A percentile compares a stretch with the other conserved stretches of the same genome.
Evolutionary conservation across 1,140 invertebrate genomes (phyloP).

Genomic region (Apolygus lucorum): DNA sequence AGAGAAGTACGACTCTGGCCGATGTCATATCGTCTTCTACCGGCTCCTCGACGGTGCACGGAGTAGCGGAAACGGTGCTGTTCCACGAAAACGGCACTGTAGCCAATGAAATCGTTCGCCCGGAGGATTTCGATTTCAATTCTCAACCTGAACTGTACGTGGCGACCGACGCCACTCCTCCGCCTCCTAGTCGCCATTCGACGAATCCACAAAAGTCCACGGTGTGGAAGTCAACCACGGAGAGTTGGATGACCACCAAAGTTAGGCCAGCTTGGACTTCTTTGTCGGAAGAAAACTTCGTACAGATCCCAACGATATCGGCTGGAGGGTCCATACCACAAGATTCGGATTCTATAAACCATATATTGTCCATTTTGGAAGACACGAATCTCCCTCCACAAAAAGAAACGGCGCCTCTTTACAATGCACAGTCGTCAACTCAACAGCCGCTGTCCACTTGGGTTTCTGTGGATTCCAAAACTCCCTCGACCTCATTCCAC

Average conservation of each 20-base stretch:
- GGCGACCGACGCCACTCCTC: slow-evolving; percentile 12
- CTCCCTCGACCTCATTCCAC: slow-evolving; percentile 31
- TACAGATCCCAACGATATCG: slow-evolving; percentile 46
- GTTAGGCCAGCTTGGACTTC: background rate
- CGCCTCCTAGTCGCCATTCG: slow-evolving; percentile 11
- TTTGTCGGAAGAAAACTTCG: slow-evolving; percentile 38
- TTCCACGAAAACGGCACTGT: slow-evolving; percentile 51
- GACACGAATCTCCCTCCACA: slow-evolving; percentile 33
- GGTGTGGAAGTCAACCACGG: slow-evolving; percentile 21
- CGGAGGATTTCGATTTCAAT: slow-evolving; percentile 45
- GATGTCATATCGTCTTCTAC: slow-evolving; percentile 38
- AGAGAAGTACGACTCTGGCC: slow-evolving; percentile 41
- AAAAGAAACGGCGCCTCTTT: background rate
- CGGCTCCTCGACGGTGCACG: slow-evolving; percentile 39
- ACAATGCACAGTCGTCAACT: slow-evolving; percentile 33
- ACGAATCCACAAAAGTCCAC: slow-evolving; percentile 25
- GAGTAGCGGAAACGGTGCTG: slow-evolving; percentile 53
- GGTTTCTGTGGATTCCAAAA: slow-evolving; percentile 42
- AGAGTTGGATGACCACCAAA: slow-evolving; percentile 12
- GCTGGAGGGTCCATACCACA: slow-evolving; percentile 37
- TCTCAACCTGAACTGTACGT: slow-evolving; percentile 23
- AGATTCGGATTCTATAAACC: slow-evolving; percentile 43
- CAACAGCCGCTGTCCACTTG: slow-evolving; percentile 43
- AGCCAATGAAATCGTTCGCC: slow-evolving; percentile 48
- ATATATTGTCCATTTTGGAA: slow-evolving; percentile 40